phyloP scores from a whole-genome alignment of 2,797 vertebrate genomes.

The Enteromius mattozi region DNA sequence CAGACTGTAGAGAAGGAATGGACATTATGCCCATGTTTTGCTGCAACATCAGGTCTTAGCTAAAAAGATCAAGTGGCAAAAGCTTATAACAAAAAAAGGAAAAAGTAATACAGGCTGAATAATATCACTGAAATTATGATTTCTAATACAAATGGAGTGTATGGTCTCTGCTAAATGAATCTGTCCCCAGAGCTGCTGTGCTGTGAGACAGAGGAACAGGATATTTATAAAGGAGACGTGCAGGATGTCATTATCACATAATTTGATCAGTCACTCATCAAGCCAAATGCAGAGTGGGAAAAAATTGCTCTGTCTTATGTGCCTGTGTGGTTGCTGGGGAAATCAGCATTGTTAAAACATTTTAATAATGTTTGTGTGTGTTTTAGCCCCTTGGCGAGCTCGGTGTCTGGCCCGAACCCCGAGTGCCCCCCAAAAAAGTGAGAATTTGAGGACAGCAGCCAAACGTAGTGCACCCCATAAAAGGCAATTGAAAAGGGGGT shows the following conservation, averaged over 20 bases:
- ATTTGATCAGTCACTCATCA: slow-evolving; percentile 48
- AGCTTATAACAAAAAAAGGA: neutral
- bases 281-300: neutral
- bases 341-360: neutral
- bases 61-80: neutral
- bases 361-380: neutral
- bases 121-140: neutral
- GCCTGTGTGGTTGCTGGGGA: slow-evolving; percentile 6
- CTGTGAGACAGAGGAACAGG: slow-evolving; percentile 7
- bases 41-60: neutral
- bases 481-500: no score
- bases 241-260: slow-evolving; percentile 46
- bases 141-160: neutral
- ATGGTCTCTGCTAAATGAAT: neutral
- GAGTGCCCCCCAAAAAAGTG: no score
- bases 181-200: neutral
- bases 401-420: no score
- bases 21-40: neutral
- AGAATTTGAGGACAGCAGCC: no score
- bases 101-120: neutral
- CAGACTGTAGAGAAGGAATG: neutral
- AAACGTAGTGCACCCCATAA: no score
- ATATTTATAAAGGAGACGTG: slow-evolving; percentile 23
- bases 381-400: neutral
- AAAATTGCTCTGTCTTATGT: neutral